phyloP scores from a whole-genome alignment of 2,797 vertebrate species.

The Gadopsis marmoratus region DNA sequence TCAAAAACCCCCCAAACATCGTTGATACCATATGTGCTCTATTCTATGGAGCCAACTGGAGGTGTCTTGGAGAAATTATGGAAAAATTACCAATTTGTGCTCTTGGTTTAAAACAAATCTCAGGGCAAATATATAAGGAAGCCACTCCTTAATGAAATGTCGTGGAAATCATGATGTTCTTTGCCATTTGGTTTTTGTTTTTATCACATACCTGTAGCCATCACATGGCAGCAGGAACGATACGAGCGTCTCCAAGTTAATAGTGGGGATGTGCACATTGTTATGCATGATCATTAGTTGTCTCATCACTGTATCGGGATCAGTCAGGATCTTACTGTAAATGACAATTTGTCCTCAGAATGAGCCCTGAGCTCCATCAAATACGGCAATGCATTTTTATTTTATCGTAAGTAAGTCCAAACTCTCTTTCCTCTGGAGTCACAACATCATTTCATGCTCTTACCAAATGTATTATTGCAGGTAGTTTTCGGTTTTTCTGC shows the following conservation, averaged over 20 bases:
- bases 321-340: neutral
- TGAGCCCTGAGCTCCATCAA: constrained; percentile 9
- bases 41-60: neutral
- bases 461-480: neutral
- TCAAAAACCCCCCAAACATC: neutral
- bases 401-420: constrained; percentile 2
- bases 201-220: neutral
- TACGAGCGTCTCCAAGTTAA: neutral
- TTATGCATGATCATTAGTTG: neutral
- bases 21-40: neutral
- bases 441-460: neutral
- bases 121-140: no score
- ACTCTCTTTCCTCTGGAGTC: neutral
- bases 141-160: no score
- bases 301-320: neutral
- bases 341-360: neutral
- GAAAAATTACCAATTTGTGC: neutral
- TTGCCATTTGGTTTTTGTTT: neutral
- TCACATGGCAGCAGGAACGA: neutral
- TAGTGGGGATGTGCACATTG: neutral
- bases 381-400: constrained; percentile 2
- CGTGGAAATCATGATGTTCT: neutral
- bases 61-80: neutral
- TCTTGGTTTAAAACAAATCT: neutral
- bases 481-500: neutral